Base-by-base conservation (phyloP, 1,140 invertebrate genomes). In the Calycopis cecrops region DNA sequence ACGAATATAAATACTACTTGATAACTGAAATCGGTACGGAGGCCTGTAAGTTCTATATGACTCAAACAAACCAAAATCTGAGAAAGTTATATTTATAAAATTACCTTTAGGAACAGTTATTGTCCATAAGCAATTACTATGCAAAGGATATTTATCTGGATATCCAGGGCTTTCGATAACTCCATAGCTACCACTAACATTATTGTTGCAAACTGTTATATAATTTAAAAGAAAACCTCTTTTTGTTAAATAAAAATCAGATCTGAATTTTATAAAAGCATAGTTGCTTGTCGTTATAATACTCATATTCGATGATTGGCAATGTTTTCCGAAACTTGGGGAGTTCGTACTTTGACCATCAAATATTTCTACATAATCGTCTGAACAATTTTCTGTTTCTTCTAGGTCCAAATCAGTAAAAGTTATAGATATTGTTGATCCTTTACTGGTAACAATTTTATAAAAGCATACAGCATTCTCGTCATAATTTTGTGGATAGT, bases 101-200 rank as follows among this genome's bases (percentile, higher is more conserved):
- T 94, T 94, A 2, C 94, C 94, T 49, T 85, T 77, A 0, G 91
- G 88, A 0, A 91, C 93, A 6, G 86, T 87, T 35, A 97, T 93
- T 10, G 88, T 90, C 95, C 95, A 97, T 9, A 89, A 84, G 74
- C 97, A 98, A 58, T 92, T 87, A 0, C 87, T 71, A 47, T 85
- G 71, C 4, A 86, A 63, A 4, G 90, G 90, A 83, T 94, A 95
- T 4, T 75, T 74, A 48, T 89, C 75, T 0, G 95, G 94, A 76
- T 93, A 96, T 59, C 92, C 92, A 0, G 95, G 95, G 49, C 94
- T 95, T 64, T 92, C 92, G 34, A 97, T 92, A 0, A 94, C 91
- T 11, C 95, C 95, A 52, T 88, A 78, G 55, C 88, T 88, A 0
- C 92, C 92, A 9, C 62, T 89, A 10, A 94, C 8, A 49, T 80